Percentiles rank a stretch among this genome's conserved stretches.
Conservation (phyloP, 2,113 vertebrate species). For the Pelmatolapia mariae region DNA sequence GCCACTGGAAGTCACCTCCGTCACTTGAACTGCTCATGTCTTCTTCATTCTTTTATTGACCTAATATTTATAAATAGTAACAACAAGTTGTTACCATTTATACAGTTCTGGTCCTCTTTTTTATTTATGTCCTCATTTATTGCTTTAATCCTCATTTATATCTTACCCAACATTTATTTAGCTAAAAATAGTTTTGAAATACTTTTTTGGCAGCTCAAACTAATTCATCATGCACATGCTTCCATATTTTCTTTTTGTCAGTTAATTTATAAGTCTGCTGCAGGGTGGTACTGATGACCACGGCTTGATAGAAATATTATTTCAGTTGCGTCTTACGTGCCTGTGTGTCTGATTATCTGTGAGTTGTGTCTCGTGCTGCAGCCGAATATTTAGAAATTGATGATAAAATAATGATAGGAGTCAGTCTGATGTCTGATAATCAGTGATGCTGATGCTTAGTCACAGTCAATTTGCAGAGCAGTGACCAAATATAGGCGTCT, state of each 20-base stretch:
- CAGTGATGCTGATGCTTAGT: constrained; percentile 25
- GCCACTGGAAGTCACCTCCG: background rate
- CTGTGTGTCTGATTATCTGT: background rate
- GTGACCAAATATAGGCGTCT: constrained; percentile 16
- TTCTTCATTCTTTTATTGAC: background rate
- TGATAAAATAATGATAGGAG: constrained; percentile 17
- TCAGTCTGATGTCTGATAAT: constrained; percentile 12
- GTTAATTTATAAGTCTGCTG: background rate
- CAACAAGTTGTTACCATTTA: background rate
- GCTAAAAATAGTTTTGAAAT: background rate
- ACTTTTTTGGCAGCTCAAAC: background rate
- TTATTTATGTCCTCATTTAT: background rate
- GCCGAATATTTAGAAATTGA: constrained; percentile 2
- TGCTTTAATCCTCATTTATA: background rate
- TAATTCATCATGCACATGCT: background rate
- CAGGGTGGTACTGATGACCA: background rate
- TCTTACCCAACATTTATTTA: background rate
- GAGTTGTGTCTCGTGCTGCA: background rate
- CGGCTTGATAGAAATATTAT: constrained; percentile 9
- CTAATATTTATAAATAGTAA: background rate
- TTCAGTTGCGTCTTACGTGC: constrained; percentile 6
- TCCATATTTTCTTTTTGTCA: background rate
- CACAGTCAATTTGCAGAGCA: constrained; percentile 24
- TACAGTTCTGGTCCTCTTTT: background rate
- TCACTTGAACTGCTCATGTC: background rate